Evolutionary conservation across 35 echinoderm and acorn worm species (phyloP), one percentile per base, ranked within the genome.

Genomic region (Chiridota heheva): DNA sequence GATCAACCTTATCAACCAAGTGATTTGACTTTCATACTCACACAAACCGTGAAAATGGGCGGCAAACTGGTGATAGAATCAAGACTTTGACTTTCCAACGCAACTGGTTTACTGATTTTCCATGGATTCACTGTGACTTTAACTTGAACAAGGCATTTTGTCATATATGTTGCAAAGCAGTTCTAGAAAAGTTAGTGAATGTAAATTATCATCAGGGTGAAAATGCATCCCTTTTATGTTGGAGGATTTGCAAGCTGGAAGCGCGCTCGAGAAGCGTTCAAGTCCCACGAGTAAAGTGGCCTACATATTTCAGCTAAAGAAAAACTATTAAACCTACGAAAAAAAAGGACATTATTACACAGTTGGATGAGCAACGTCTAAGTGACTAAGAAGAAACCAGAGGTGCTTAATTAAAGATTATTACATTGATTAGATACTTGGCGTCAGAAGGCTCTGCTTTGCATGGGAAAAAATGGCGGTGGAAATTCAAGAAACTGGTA

Each of bases 21-120:
- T 22, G 60, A 63, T 63, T 7, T 63, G 17, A 22, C 60, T 29
- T 63, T 10, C 60, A 63, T 63, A 29, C 8, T 22, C 17, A 16
- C 60, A 16, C 60, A 63, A 63, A 63, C 60, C 31, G 60, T 63
- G 25, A 63, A 16, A 16, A 63, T 29, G 17, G 60, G 60, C 31
- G 60, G 60, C 60, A 16, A 16, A 63, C 60, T 63, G 60, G 60
- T 63, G 60, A 29, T 29, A 16, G 31, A 16, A 63, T 29, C 17
- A 63, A 63, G 31, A 63, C 60, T 63, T 29, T 16, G 60, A 63
- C 60, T n/a, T n/a, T n/a, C n/a, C n/a, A n/a, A n/a, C n/a, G n/a
- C 60, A 16, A 63, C 7, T 63, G 60, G 8, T 63, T 63, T 63
- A 63, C 17, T 22, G 31, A 63, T 6, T 63, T 28, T 28, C 60